These are phyloP conservation scores for Strix occidentalis DNA, from an alignment of 2,797 vertebrate genomes.

Conservation along the genomic window DNA sequence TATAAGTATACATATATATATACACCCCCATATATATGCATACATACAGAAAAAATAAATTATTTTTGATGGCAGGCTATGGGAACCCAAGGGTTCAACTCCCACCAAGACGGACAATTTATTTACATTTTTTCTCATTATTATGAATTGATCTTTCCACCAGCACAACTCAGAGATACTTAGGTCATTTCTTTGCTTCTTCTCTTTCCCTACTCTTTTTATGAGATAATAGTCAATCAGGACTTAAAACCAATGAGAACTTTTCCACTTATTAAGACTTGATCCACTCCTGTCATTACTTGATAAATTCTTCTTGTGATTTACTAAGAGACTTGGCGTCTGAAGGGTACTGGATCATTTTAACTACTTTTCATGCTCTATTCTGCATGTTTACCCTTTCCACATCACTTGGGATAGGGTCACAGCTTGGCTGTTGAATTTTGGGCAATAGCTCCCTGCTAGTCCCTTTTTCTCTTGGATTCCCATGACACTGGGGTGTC, in stretches of 20 bases:
- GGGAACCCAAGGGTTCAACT: neutral
- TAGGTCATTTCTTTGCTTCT: neutral
- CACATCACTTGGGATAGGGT: neutral
- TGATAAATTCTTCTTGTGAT: neutral
- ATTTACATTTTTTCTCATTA: neutral
- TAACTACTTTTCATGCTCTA: neutral
- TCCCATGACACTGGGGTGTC: neutral
- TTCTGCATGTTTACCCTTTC: neutral
- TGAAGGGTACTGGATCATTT: neutral
- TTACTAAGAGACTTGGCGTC: fast-evolving
- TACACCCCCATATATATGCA: too few relatives aligned
- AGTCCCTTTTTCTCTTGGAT: neutral
- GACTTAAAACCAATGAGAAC: neutral
- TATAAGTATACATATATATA: neutral
- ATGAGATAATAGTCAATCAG: neutral
- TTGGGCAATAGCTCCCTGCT: neutral
- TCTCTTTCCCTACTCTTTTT: neutral
- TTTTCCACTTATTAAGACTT: neutral
- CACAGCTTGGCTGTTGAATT: neutral
- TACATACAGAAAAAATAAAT: neutral
- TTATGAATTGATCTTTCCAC: neutral
- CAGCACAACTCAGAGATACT: neutral
- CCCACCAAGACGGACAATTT: neutral
- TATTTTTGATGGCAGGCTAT: neutral
- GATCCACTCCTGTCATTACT: neutral